Conservation (phyloP, 1,140 invertebrate genomes). For the Drosophila nigrodunni region DNA sequence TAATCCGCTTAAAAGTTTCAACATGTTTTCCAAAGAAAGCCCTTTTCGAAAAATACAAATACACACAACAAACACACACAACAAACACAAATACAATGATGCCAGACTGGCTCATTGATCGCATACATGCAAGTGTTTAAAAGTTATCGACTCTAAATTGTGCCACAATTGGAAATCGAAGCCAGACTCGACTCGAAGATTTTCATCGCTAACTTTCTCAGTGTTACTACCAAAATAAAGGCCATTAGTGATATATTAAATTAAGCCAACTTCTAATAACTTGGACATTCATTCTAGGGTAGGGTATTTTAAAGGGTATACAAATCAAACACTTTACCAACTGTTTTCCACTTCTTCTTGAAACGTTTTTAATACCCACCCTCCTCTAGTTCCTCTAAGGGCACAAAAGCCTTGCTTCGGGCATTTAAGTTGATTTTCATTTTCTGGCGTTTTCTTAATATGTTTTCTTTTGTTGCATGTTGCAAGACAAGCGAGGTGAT, state of each 20-base stretch:
- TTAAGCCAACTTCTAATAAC: neutral
- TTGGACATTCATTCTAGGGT: too few species aligned
- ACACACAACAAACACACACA: conserved; percentile 47
- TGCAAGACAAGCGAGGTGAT: neutral
- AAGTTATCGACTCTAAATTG: neutral
- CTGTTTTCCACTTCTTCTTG: neutral
- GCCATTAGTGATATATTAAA: neutral
- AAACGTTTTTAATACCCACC: conserved; percentile 5
- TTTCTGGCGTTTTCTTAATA: conserved; percentile 66
- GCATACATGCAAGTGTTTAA: conserved; percentile 5
- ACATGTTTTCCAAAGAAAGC: conserved; percentile 73
- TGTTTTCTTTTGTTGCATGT: conserved; percentile 59
- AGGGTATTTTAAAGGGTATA: neutral
- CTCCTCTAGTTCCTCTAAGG: conserved; percentile 21
- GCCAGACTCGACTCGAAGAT: too few species aligned
- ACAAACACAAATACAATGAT: conserved; percentile 40
- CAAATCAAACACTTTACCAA: neutral
- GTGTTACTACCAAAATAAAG: too few species aligned
- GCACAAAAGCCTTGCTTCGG: conserved; percentile 12
- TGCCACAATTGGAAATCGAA: too few species aligned
- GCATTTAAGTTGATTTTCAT: conserved; percentile 59
- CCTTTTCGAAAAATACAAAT: conserved; percentile 51
- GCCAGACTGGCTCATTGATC: conserved; percentile 24
- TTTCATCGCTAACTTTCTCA: too few species aligned
- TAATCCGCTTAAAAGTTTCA: conserved; percentile 83